A percentile compares a stretch with the other conserved stretches of the same genome.
phyloP scores from a whole-genome alignment of 2,113 vertebrate genomes.

The Sceloporus tristichus region DNA sequence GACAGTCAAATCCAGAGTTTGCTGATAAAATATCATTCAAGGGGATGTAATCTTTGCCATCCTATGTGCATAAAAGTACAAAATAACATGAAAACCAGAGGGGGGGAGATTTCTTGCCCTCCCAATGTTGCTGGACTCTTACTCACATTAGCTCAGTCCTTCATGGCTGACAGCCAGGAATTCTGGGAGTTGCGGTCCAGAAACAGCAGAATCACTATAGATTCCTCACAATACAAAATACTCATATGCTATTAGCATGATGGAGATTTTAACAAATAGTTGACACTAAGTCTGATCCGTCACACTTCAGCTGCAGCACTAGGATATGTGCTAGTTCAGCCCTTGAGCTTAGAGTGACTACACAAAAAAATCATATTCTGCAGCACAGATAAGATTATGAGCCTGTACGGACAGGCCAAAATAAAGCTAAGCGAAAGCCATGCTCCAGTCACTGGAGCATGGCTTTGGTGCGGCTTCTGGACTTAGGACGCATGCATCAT shows the following conservation, averaged over 20 bases:
- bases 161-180: not conserved
- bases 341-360: not conserved
- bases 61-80: slow-evolving; percentile 70
- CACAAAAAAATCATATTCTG: not conserved
- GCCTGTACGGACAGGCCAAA: too few relatives aligned
- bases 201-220: too few relatives aligned
- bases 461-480: too few relatives aligned
- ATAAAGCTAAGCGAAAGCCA: too few relatives aligned
- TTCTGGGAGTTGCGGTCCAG: not conserved
- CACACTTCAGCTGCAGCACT: not conserved
- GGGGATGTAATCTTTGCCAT: slow-evolving; percentile 89
- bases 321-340: not conserved
- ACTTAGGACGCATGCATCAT: too few relatives aligned
- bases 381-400: not conserved
- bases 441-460: too few relatives aligned
- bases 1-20: slow-evolving; percentile 58
- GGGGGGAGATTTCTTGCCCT: too few relatives aligned
- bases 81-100: not conserved
- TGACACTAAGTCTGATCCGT: not conserved
- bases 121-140: too few relatives aligned
- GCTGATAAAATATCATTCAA: slow-evolving; percentile 75
- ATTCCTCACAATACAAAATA: not conserved
- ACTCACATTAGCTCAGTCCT: too few relatives aligned
- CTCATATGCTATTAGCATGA: not conserved
- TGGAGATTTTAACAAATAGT: not conserved